Percentiles rank a stretch among this genome's conserved stretches.
Conservation (phyloP, 92 coral and sea anemone species). For the Ricordea florida region DNA sequence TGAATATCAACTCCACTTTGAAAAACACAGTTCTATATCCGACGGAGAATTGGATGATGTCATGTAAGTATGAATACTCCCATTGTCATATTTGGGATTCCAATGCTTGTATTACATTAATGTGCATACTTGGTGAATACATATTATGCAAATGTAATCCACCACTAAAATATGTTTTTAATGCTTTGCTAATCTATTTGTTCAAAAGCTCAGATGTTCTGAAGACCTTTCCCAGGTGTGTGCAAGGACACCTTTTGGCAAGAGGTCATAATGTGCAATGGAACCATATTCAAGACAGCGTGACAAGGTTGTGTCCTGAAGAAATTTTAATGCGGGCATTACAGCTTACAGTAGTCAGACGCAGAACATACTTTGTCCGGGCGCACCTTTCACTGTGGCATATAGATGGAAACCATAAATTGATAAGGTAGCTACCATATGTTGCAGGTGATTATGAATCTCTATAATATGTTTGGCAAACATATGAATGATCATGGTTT, state of each 20-base stretch:
- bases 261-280: constrained; percentile 43
- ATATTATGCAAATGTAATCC: too few relatives aligned
- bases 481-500: background rate
- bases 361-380: constrained; percentile 34
- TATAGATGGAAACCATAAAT: constrained; percentile 55
- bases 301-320: constrained; percentile 66
- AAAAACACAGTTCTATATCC: too few relatives aligned
- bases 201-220: background rate
- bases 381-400: constrained; percentile 53
- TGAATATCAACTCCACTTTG: too few relatives aligned
- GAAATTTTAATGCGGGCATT: constrained; percentile 52
- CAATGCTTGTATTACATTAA: too few relatives aligned
- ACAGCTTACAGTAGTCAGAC: constrained; percentile 36
- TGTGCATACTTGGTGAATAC: too few relatives aligned
- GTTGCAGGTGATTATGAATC: background rate
- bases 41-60: too few relatives aligned
- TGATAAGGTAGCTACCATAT: constrained; percentile 30
- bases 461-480: background rate
- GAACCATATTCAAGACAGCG: constrained; percentile 52
- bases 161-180: background rate
- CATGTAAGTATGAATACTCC: too few relatives aligned
- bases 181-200: constrained; percentile 3
- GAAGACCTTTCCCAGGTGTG: constrained; percentile 63
- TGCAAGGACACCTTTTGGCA: constrained; percentile 59
- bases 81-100: too few relatives aligned